Evolutionary conservation across 2,888 invertebrate genomes (phyloP).

Genomic region (Catocala fraxini): DNA sequence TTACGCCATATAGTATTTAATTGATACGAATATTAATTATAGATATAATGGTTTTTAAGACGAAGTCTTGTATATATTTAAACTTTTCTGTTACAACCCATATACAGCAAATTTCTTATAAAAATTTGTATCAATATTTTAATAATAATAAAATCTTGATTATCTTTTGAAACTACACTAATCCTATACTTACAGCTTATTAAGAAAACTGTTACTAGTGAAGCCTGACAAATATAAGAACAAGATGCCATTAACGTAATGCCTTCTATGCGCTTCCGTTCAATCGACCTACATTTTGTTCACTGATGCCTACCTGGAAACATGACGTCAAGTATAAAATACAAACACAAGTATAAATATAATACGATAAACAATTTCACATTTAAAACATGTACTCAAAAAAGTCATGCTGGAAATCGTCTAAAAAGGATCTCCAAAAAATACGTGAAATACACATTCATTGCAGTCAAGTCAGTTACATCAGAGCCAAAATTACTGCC

Average conservation of each 20-base stretch:
- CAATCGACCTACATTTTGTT: slow-evolving; percentile 43
- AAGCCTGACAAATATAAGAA: slow-evolving; percentile 63
- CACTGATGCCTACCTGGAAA: slow-evolving; percentile 27
- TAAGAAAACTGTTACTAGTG: slow-evolving; percentile 60
- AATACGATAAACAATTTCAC: not conserved
- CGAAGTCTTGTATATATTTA: no score
- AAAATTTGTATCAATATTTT: not conserved
- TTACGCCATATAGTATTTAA: no score
- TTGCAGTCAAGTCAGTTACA: not conserved
- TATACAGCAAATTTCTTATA: no score
- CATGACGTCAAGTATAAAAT: slow-evolving; percentile 3
- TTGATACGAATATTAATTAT: no score
- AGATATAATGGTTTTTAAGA: no score
- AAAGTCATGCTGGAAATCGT: slow-evolving; percentile 1
- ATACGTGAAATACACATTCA: not conserved
- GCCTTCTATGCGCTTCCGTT: slow-evolving; percentile 38
- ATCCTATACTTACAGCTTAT: slow-evolving; percentile 63
- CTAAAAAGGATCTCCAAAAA: not conserved
- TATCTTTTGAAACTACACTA: slow-evolving; percentile 45
- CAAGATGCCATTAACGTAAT: slow-evolving; percentile 47
- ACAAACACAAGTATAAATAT: not conserved
- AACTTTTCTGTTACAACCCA: no score
- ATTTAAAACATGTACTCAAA: not conserved
- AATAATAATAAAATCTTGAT: slow-evolving; percentile 12
- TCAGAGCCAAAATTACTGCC: not conserved